A percentile compares a stretch with the other conserved stretches of the same genome.
Evolutionary conservation across 2,888 invertebrate species (phyloP).

Genomic region (Neoscelio sp.): DNA sequence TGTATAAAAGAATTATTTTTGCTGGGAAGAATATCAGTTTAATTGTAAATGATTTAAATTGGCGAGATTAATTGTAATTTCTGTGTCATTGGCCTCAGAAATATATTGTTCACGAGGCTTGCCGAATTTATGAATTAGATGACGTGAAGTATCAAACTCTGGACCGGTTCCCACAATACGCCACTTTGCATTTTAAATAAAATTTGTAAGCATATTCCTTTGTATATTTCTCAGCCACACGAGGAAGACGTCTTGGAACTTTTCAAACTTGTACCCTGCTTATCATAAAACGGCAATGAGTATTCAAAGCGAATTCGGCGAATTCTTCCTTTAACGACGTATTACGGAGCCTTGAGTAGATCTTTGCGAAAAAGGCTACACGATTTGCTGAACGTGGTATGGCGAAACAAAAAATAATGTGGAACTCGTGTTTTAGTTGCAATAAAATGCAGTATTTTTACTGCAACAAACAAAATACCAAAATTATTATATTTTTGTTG

Average conservation of each 20-base stretch:
- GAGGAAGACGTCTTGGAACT: constrained; percentile 24
- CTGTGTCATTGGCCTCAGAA: constrained; percentile 4
- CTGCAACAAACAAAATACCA: too few species aligned
- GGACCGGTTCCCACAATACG: neutral
- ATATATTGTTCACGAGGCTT: neutral
- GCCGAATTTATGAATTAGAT: neutral
- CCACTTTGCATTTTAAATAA: constrained; percentile 22
- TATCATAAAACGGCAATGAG: constrained; percentile 73
- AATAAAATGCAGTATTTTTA: constrained; percentile 7
- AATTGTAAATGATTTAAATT: too few species aligned
- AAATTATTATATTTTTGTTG: too few species aligned
- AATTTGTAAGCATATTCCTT: neutral
- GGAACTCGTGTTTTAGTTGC: constrained; percentile 28
- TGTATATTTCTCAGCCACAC: too few species aligned
- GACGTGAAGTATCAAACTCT: neutral
- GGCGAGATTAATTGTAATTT: too few species aligned
- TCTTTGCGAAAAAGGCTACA: constrained; percentile 31
- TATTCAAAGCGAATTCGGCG: constrained; percentile 73
- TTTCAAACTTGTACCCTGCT: constrained; percentile 21
- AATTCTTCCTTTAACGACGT: constrained; percentile 64
- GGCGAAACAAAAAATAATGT: constrained; percentile 19
- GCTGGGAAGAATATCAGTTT: neutral
- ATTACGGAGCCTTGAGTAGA: constrained; percentile 70
- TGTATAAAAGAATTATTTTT: neutral
- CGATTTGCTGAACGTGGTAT: constrained; percentile 18